Evolutionary conservation across 2,113 vertebrate species (phyloP).

Genomic region (Anhinga anhinga): DNA sequence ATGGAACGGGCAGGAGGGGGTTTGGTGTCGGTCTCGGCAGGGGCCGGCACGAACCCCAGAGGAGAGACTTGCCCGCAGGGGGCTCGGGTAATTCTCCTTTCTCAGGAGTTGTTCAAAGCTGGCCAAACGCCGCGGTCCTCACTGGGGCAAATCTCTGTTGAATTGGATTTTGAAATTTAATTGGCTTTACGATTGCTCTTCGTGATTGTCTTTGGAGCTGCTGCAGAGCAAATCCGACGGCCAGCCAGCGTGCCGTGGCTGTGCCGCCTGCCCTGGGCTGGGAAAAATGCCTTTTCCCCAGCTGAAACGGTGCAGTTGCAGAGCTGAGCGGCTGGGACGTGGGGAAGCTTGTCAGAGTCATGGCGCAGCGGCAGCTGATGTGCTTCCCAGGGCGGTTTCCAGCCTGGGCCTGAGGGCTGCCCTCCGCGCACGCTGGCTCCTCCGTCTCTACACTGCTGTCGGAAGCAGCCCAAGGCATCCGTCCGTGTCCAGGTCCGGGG

Average conservation of each 20-base stretch:
- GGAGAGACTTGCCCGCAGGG: not conserved
- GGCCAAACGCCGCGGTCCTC: fast-evolving
- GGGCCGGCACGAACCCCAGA: fast-evolving
- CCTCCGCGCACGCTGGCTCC: fast-evolving
- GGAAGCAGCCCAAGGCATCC: not conserved
- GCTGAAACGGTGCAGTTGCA: fast-evolving
- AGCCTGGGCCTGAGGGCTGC: fast-evolving
- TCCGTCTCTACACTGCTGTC: fast-evolving
- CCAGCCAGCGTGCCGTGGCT: fast-evolving
- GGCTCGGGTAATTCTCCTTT: not conserved
- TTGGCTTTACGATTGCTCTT: not conserved
- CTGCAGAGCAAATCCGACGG: not conserved
- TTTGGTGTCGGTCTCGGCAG: not conserved
- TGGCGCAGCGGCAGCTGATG: not conserved
- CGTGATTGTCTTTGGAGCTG: not conserved
- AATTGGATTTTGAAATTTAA: not conserved
- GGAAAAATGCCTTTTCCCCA: not conserved
- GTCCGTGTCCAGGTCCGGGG: too few species aligned
- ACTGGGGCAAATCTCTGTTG: not conserved
- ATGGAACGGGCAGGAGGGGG: not conserved
- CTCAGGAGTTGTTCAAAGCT: not conserved
- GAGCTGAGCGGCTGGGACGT: fast-evolving
- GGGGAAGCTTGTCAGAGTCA: not conserved
- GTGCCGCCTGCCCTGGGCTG: fast-evolving
- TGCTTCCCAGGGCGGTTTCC: fast-evolving